Evolutionary conservation across 1,140 invertebrate genomes (phyloP).

Genomic region (Caenorhabditis elegans): DNA sequence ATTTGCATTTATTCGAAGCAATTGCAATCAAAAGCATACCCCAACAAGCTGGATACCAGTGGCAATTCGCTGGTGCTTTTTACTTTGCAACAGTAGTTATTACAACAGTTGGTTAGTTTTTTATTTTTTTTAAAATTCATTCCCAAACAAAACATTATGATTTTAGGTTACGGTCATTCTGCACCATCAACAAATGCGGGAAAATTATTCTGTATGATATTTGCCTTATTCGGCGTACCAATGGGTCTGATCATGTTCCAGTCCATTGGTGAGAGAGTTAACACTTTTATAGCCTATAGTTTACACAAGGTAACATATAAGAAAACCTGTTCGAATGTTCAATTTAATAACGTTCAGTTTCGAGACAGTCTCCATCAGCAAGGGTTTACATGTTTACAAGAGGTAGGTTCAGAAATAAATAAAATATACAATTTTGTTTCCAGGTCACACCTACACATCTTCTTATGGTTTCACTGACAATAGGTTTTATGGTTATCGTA

Average conservation of each 20-base stretch:
- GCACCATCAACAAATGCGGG: conserved; percentile 65
- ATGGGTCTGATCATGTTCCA: conserved; percentile 97
- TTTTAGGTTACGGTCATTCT: conserved; percentile 67
- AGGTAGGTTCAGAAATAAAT: conserved; percentile 1
- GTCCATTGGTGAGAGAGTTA: conserved; percentile 91
- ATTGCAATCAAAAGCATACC: conserved; percentile 90
- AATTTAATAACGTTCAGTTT: conserved; percentile 38
- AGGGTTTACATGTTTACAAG: conserved; percentile 41
- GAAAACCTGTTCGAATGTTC: neutral
- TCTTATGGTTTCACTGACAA: conserved; percentile 55
- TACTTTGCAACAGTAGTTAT: conserved; percentile 98
- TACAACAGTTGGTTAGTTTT: conserved; percentile 84
- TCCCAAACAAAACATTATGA: neutral
- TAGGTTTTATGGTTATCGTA: conserved; percentile 56
- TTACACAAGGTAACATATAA: conserved; percentile 76
- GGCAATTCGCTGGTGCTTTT: conserved; percentile 94
- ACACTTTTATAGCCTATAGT: conserved; percentile 88
- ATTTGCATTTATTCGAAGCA: conserved; percentile 88
- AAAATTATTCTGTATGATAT: conserved; percentile 68
- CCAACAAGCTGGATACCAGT: conserved; percentile 93
- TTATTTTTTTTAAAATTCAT: neutral
- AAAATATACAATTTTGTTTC: neutral
- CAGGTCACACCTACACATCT: conserved; percentile 55
- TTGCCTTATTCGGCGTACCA: conserved; percentile 69
- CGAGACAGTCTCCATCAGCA: conserved; percentile 15